Evolutionary conservation across 2,113 vertebrate genomes (phyloP), one percentile per base, ranked within the genome.

Genomic region (Embiotoca jacksoni): DNA sequence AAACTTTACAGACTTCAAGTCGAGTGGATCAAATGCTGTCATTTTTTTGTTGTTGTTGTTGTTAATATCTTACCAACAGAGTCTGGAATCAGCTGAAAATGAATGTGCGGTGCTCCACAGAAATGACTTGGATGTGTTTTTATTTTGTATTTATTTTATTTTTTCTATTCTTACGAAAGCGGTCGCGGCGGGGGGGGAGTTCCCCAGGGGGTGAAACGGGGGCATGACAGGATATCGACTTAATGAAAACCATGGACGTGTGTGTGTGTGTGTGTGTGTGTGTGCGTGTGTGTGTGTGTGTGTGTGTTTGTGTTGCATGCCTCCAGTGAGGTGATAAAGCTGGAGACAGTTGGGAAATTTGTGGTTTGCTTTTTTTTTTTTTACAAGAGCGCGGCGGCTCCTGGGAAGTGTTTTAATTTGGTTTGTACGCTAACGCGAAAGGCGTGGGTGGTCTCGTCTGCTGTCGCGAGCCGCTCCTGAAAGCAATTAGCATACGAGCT

Each of bases 371-470:
- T 78, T 83, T 88, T 86, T 85, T 85, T 56, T 47, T 78, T 83
- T 88, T 85, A 86, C 81, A 58, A 75, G 73, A 75, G 78, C 23
- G 46, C 2, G 53, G 52, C 23, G 0, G 57, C 79, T 58, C 9
- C 66, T 57, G 77, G 82, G 85, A 88, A 63, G 72, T 72, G 57
- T 90, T 88, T 91, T 85, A 79, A 85, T 88, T 81, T 78, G 46
- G 63, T 81, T 70, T 86, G 61, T 76, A 74, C 75, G 72, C 56
- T 78, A 72, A 80, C 74, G 76, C 49, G 23, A 23, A 33, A 77
- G 54, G 69, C 36, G 61, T 89, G 80, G 78, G 84, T 86, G 83
- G 85, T 84, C 87, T 74, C 4, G 15, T 47, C 63, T 76, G 82
- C 81, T 55, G 75, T 78, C 16, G 30, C 77, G 73, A 79, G 67